Evolutionary conservation across 2,797 vertebrate species (phyloP), one percentile per base, ranked within the genome.

Genomic region (Gouania willdenowi): DNA sequence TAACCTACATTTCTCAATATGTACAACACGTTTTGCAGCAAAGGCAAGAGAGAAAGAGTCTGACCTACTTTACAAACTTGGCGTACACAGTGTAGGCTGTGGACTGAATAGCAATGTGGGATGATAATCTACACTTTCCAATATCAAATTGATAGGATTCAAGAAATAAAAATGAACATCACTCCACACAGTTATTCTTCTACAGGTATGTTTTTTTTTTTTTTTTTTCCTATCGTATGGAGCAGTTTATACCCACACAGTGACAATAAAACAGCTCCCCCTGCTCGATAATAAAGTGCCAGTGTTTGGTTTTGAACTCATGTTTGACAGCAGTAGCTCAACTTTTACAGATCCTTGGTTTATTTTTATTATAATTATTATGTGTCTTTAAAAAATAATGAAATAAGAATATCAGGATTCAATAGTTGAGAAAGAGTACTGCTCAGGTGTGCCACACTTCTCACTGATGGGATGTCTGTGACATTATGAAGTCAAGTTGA

Each of bases 1-100:
- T 94, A 94, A 72, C 69, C 87, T 90, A 93, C 92, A 92, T 88
- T 90, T 91, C 75, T 87, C 85, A 81, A 55, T 90, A 89, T 90
- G 17, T 92, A 94, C 88, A 94, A 87, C 71, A 75, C 67, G 73
- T 68, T 83, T 81, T 69, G 75, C 79, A 81, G 82, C 72, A 56
- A 81, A 66, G 69, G 62, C 49, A 64, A 66, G 61, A 52, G 44
- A 71, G 59, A 54, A 63, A 75, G n/a, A n/a, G n/a, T n/a, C n/a
- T 57, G 63, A 50, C 60, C 61, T 57, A 43, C 55, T 71, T n/a
- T 73, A 71, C 61, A 84, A 72, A 83, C 68, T 56, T 69, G 31
- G 53, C 57, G 75, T 68, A 68, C 56, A 32, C 8, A 61, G 33
- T 48, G 42, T 52, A 68, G 51, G 55, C 45, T 69, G 73, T 66